Base-by-base conservation (phyloP, 2,797 vertebrate species). In the Muscicapa comitata region DNA sequence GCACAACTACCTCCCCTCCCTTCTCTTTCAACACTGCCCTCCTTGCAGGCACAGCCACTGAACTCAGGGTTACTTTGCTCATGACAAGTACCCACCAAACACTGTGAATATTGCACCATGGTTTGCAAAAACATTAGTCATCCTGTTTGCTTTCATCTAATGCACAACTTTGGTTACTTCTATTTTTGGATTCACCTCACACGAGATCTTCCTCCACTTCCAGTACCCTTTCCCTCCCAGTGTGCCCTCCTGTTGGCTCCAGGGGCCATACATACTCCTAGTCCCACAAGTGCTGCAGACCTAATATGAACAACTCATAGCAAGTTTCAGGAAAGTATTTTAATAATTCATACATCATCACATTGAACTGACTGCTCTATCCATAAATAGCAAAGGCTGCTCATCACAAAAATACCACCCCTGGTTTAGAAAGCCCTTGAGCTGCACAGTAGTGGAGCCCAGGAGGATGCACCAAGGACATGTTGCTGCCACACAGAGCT, bases 331-430 rank as follows among this genome's bases (percentile, higher is more conserved):
- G 57, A 63, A 80, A 50, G 40, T 53, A 51, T 61, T 94, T 88
- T 54, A 91, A 81, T 86, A 95, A 86, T 94, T 89, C 38, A 77
- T 84, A 78, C 68, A 78, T 54, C 29, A 76, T 65, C 48, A 80
- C 62, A 93, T 51, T 40, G 59, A 86, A 68, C 38, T 87, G 74
- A 45, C n/a, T 92, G 47, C 31, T 67, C 76, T 77, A 74, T n/a
- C 65, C 26, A 48, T 80, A 92, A 90, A 80, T 61, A 93, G 57
- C 26, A 79, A 90, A 62, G 57, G 53, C 35, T 88, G 25, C 42
- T 94, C 66, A 51, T 88, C 80, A 90, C 42, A 84, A 88, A 92
- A 92, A 68, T 47, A 54, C 35, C 29, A 54, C 50, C 62, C 67
- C 37, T 91, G 72, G 25, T 78, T 80, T 37, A 35, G 33, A 55